These are phyloP conservation scores for Gymnoscopelus braueri DNA, from an alignment of 2,797 vertebrate genomes.

Conservation along the genomic window DNA sequence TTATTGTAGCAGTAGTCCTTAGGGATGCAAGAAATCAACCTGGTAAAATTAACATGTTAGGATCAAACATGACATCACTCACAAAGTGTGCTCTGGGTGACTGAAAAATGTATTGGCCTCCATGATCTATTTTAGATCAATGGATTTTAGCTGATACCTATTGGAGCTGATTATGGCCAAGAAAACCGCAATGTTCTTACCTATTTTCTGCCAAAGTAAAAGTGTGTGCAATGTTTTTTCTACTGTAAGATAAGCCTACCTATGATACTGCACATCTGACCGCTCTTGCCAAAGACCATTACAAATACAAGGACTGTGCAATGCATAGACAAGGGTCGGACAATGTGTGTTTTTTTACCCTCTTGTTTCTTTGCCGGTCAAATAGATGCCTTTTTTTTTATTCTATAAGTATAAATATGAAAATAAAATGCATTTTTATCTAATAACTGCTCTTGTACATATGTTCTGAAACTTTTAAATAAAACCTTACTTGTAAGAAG, in stretches of 20 bases:
- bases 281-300: conserved; percentile 88
- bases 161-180: conserved; percentile 49
- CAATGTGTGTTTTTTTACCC: conserved; percentile 70
- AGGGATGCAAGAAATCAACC: too few relatives aligned
- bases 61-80: too few relatives aligned
- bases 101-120: too few relatives aligned
- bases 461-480: conserved; percentile 59
- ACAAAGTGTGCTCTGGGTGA: too few relatives aligned
- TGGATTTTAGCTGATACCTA: conserved; percentile 10
- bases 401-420: conserved; percentile 22
- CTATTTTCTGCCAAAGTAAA: conserved; percentile 83
- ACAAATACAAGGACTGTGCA: conserved; percentile 47
- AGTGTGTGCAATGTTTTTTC: conserved; percentile 90
- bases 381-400: conserved; percentile 54
- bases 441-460: conserved; percentile 59
- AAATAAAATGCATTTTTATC: conserved; percentile 50
- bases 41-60: too few relatives aligned
- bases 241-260: conserved; percentile 77
- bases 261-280: conserved; percentile 76
- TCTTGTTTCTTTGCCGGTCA: conserved; percentile 46
- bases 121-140: conserved; percentile 67
- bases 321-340: conserved; percentile 76
- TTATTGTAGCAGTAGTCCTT: too few relatives aligned
- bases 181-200: conserved; percentile 72
- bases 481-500: conserved; percentile 16